Conservation (phyloP, 2,113 vertebrate genomes). For the Excalfactoria chinensis region DNA sequence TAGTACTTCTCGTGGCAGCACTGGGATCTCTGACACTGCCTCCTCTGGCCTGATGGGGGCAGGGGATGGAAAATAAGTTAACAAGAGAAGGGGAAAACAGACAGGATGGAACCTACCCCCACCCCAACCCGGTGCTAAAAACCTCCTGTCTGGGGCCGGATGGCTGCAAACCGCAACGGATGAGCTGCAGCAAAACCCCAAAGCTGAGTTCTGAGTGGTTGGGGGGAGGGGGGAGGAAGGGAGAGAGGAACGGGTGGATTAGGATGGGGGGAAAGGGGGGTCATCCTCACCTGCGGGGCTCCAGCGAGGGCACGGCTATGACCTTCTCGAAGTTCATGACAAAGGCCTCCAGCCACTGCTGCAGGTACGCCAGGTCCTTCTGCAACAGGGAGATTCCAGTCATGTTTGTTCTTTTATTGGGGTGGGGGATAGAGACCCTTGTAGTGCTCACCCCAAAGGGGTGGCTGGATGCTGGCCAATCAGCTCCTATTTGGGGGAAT, state of each 20-base stretch:
- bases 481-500: fast-evolving
- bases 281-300: constrained; percentile 87
- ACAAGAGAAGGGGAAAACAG: neutral
- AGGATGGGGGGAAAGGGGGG: neutral
- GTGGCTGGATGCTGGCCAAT: neutral
- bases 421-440: neutral
- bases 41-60: constrained; percentile 82
- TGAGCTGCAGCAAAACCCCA: neutral
- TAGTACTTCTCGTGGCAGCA: constrained; percentile 86
- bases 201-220: neutral
- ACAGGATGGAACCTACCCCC: neutral
- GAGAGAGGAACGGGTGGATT: neutral
- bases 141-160: neutral
- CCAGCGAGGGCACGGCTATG: constrained; percentile 88
- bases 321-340: constrained; percentile 89
- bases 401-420: neutral
- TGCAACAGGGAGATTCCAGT: constrained; percentile 58
- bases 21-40: constrained; percentile 83
- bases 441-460: too few species aligned
- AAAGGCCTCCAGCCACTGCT: constrained; percentile 93
- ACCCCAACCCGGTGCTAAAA: neutral
- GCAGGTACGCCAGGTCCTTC: constrained; percentile 93
- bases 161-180: neutral
- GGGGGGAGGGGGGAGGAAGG: neutral
- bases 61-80: neutral